Percentiles rank a stretch among this genome's conserved stretches.
Conservation (phyloP, 92 coral and sea anemone species). For the Desmophyllum pertusum region DNA sequence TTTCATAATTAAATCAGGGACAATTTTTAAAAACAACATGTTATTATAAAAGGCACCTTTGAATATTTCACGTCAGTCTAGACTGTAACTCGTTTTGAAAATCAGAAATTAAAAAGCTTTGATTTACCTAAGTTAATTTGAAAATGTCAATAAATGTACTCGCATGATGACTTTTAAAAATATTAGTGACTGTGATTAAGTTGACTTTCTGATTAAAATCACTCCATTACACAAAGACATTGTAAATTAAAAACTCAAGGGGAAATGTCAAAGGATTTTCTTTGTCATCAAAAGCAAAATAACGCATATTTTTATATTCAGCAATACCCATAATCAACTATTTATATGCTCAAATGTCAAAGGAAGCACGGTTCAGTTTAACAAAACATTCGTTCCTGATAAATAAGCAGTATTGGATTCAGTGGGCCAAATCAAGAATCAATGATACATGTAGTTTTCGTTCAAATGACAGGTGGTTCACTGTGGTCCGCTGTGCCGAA, state of each 20-base stretch:
- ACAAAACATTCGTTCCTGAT: background rate
- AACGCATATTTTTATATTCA: background rate
- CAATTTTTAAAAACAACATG: background rate
- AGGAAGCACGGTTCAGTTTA: background rate
- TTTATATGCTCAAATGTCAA: constrained; percentile 2
- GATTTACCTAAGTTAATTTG: background rate
- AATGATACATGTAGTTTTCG: constrained; percentile 3
- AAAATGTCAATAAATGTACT: background rate
- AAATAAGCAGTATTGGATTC: constrained; percentile 5
- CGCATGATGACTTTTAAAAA: background rate
- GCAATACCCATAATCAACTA: background rate
- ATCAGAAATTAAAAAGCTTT: background rate
- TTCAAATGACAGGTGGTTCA: background rate
- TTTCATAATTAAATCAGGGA: background rate
- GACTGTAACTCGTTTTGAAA: background rate
- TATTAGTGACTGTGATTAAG: background rate
- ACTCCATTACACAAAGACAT: constrained; percentile 14
- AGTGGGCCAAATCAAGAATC: background rate
- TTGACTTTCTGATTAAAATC: constrained; percentile 29
- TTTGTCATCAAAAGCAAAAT: background rate
- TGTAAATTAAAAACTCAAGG: constrained; percentile 8
- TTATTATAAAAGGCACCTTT: background rate
- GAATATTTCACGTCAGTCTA: background rate
- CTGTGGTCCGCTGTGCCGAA: background rate
- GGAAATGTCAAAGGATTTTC: background rate